A percentile compares a stretch with the other conserved stretches of the same genome.
Evolutionary conservation across 2,113 vertebrate genomes (phyloP).

Genomic region (Oxyruncus cristatus): DNA sequence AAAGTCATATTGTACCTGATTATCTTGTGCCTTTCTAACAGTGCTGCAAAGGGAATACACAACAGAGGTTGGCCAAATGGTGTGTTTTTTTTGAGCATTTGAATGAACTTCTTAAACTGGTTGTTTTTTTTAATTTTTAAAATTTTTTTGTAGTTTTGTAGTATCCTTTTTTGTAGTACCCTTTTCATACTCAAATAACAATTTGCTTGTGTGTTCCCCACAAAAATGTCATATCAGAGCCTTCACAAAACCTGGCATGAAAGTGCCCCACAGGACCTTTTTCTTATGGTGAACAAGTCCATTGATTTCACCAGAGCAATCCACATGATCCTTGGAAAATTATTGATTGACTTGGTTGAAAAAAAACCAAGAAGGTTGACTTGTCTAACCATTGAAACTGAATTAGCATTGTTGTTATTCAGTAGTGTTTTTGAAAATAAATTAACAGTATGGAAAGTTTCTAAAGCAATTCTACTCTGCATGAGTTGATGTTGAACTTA

Average conservation of each 20-base stretch:
- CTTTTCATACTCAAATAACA: not conserved
- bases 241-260: not conserved
- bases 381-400: not conserved
- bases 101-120: not conserved
- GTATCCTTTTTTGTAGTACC: not conserved
- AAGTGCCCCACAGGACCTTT: not conserved
- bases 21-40: not conserved
- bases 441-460: not conserved
- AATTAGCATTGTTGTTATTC: not conserved
- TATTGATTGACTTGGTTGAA: not conserved
- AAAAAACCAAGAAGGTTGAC: not conserved
- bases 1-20: not conserved
- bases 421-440: not conserved
- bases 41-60: not conserved
- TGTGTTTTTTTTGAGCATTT: not conserved
- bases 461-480: not conserved
- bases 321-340: not conserved
- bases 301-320: not conserved
- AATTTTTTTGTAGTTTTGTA: too few species aligned
- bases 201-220: not conserved
- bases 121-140: too few species aligned
- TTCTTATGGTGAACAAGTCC: not conserved
- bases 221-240: not conserved
- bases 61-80: rapidly evolving
- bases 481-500: not conserved